phyloP scores from a whole-genome alignment of 2,888 invertebrate genomes.

The Leptinotarsa tumamoca region DNA sequence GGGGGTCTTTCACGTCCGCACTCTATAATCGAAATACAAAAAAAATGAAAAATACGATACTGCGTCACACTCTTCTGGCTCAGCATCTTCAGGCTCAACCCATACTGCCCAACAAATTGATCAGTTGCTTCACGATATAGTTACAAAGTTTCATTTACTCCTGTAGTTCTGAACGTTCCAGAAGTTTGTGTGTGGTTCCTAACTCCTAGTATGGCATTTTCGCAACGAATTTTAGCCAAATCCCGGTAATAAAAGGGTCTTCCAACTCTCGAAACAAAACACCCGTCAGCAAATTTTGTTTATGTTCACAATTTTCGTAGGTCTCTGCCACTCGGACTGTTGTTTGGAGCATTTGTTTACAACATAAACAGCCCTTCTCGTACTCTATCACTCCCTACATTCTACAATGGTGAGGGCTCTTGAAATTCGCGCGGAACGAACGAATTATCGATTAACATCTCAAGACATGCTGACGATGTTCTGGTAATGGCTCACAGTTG shows the following conservation, averaged over 20 bases:
- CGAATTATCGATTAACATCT: conserved; percentile 26
- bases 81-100: too few species aligned
- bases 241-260: background rate
- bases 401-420: conserved; percentile 14
- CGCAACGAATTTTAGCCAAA: background rate
- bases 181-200: background rate
- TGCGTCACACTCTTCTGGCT: too few species aligned
- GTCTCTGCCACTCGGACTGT: conserved; percentile 2
- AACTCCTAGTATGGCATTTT: background rate
- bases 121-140: background rate
- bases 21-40: too few species aligned
- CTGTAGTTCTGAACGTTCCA: background rate
- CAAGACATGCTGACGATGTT: conserved; percentile 29
- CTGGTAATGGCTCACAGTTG: conserved; percentile 21
- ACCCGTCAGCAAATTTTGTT: conserved; percentile 9
- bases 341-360: background rate
- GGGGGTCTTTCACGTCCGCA: too few species aligned
- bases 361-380: conserved; percentile 1
- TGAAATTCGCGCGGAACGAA: conserved; percentile 18
- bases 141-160: background rate
- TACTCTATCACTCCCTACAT: conserved; percentile 14
- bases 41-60: too few species aligned
- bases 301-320: conserved; percentile 9
- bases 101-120: too few species aligned
- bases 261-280: conserved; percentile 12